Conservation (phyloP, 2,797 vertebrate genomes). For the Crocidura indochinensis region DNA sequence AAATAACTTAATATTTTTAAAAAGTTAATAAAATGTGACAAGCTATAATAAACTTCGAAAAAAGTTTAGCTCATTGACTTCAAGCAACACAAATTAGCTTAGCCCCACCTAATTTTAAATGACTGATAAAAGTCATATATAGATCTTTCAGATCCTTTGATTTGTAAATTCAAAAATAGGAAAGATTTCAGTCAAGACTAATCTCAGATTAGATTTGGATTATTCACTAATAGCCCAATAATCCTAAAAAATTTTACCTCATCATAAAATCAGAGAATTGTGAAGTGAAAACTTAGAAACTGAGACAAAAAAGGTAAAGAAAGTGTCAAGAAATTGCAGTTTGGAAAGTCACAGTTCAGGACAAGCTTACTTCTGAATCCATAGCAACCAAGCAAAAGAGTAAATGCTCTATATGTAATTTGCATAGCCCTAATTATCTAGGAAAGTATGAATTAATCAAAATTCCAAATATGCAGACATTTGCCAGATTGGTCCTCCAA, state of each 20-base stretch:
- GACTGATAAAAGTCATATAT: background rate
- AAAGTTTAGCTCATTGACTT: conserved; percentile 39
- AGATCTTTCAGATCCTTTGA: background rate
- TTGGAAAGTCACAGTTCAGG: conserved; percentile 13
- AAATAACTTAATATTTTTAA: conserved; percentile 39
- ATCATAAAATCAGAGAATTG: conserved; percentile 17
- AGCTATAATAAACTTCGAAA: conserved; percentile 59
- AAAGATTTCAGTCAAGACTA: background rate
- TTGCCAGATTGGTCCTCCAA: background rate
- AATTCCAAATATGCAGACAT: conserved; percentile 18
- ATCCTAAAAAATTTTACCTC: conserved; percentile 46
- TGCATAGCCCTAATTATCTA: background rate
- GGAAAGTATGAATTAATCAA: conserved; percentile 31
- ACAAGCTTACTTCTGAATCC: conserved; percentile 52
- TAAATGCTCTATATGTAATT: background rate
- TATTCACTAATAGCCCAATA: conserved; percentile 22
- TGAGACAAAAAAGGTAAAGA: background rate
- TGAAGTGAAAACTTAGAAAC: conserved; percentile 14
- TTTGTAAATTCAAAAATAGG: conserved; percentile 45
- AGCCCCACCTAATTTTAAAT: conserved; percentile 15
- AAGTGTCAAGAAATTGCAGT: conserved; percentile 41
- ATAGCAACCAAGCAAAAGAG: conserved; percentile 14
- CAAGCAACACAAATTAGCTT: conserved; percentile 12
- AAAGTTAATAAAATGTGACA: background rate
- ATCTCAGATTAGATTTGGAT: conserved; percentile 40